Conservation (phyloP, 1,140 invertebrate genomes). For the Zaprionus camerounensis region DNA sequence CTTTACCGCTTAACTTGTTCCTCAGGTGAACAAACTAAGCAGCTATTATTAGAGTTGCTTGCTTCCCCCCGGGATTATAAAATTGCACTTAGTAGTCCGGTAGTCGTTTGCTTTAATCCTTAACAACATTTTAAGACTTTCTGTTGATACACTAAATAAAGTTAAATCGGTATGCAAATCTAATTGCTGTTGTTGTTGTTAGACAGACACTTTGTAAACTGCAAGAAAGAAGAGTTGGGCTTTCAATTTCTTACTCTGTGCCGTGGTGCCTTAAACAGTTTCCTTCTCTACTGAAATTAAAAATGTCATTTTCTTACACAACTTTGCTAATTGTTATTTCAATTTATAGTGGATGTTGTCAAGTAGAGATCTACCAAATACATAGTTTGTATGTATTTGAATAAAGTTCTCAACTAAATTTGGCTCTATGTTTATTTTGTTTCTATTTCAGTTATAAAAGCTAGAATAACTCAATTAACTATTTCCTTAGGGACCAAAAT, state of each 20-base stretch:
- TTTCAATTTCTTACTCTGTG: background rate
- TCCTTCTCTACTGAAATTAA: background rate
- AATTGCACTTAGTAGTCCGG: background rate
- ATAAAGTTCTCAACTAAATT: background rate
- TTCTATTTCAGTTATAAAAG: background rate
- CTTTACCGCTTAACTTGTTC: background rate
- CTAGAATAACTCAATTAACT: background rate
- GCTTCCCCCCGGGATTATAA: background rate
- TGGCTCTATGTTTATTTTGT: background rate
- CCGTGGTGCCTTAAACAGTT: background rate
- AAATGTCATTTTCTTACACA: background rate
- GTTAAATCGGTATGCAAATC: conserved; percentile 7
- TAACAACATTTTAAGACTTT: background rate
- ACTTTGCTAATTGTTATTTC: background rate
- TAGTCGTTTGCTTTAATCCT: background rate
- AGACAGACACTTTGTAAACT: background rate
- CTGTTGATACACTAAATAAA: background rate
- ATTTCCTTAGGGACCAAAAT: background rate
- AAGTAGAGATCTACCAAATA: background rate
- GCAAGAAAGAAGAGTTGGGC: background rate
- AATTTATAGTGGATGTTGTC: background rate
- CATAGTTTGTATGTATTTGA: background rate
- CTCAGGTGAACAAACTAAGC: background rate
- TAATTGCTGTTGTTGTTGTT: background rate
- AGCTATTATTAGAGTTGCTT: background rate